Evolutionary conservation across 2,797 vertebrate genomes (phyloP), one percentile per base, ranked within the genome.

Genomic region (Hoplostethus atlanticus): DNA sequence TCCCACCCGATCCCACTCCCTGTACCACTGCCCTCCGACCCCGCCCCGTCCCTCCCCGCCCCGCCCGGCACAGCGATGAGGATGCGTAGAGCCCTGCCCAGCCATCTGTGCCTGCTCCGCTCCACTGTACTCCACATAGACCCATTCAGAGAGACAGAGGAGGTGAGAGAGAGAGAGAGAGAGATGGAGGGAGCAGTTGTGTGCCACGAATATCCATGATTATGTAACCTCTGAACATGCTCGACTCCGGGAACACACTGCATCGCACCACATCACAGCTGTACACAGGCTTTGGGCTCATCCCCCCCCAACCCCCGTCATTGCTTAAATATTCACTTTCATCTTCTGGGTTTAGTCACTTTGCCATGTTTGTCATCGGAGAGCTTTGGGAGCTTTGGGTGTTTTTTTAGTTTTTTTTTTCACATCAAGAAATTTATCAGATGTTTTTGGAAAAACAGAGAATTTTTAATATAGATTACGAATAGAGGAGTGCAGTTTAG

Each of bases 91-190:
- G 71, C 65, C 63, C 69, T 38, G 69, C 51, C 21, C 30, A 57
- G 64, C 88, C 87, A 90, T 91, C 89, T 91, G 90, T 86, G 84
- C 79, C 36, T 12, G 12, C 42, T 44, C 73, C 13, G n/a, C 71
- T 77, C 71, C 6, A 3, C 57, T 47, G 21, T 54, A 9, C 76
- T 58, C 36, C 15, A 57, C 46, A 17, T 21, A 64, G 12, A 21
- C 1, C 47, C 44, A 68, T 46, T 1, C 44, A 57, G 42, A 50
- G 64, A 76, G 47, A 17, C n/a, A 34, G 38, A 30, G n/a, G 48
- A 34, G 50, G 58, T 38, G 4, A 47, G 3, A 31, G 63, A 6
- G 25, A 64, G 58, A 64, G 58, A 76, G 31, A 31, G 44, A 52
- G 73, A 38, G 64, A 55, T 31, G 36, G 53, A 69, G 67, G 73